These are phyloP conservation scores for Stegophylla sp. DNA, from an alignment of 2,888 invertebrate genomes.

Conservation along the genomic window DNA sequence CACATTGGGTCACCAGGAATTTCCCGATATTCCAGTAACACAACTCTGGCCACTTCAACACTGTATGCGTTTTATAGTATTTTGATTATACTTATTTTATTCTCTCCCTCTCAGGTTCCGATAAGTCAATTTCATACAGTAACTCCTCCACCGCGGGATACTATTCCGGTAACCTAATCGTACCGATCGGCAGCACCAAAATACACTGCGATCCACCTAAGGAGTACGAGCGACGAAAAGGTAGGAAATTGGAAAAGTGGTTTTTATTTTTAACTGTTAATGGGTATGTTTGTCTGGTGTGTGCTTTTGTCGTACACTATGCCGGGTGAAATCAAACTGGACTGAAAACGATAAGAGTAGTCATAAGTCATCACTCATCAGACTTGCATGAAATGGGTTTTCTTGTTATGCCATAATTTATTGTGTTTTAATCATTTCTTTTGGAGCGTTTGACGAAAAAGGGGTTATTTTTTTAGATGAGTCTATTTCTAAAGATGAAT, in stretches of 20 bases:
- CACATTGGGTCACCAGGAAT: too few relatives aligned
- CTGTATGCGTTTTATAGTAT: not conserved
- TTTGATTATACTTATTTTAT: not conserved
- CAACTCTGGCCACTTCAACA: too few relatives aligned
- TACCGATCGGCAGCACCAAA: constrained; percentile 80
- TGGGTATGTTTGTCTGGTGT: constrained; percentile 13
- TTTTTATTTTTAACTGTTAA: too few relatives aligned
- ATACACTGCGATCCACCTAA: constrained; percentile 79
- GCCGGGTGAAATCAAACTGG: not conserved
- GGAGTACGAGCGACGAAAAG: constrained; percentile 65
- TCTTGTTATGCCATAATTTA: not conserved
- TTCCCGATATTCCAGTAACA: too few relatives aligned
- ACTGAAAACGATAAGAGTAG: constrained; percentile 11
- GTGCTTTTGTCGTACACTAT: constrained; percentile 37
- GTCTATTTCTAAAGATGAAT: constrained; percentile 53
- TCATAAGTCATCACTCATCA: not conserved
- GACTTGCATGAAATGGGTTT: constrained; percentile 19
- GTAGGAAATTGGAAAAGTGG: not conserved
- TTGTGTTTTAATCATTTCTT: constrained; percentile 12
- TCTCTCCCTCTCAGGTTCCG: constrained; percentile 25
- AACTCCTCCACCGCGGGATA: not conserved
- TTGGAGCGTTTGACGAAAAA: constrained; percentile 31
- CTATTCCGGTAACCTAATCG: constrained; percentile 77
- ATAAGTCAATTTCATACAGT: constrained; percentile 30
- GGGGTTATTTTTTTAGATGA: constrained; percentile 52